These are phyloP conservation scores for Ochropleura plecta DNA, from an alignment of 2,888 invertebrate genomes.

Conservation along the genomic window DNA sequence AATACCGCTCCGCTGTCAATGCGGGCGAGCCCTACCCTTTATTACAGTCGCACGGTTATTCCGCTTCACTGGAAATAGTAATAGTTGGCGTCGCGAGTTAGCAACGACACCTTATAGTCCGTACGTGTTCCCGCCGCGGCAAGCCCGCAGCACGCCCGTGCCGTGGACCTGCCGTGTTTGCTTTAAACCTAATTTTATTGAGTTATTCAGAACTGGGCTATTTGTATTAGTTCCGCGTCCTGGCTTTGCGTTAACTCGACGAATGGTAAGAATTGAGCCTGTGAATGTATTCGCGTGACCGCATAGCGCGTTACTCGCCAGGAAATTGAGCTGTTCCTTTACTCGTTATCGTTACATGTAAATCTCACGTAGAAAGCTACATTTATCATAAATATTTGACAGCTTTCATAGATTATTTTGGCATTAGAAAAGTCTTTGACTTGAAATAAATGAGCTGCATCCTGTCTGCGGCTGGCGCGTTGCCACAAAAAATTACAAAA, in stretches of 20 bases:
- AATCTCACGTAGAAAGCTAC: constrained; percentile 59
- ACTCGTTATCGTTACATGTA: constrained; percentile 44
- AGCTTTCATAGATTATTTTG: constrained; percentile 63
- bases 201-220: constrained; percentile 71
- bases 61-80: constrained; percentile 84
- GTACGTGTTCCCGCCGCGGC: constrained; percentile 72
- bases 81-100: constrained; percentile 69
- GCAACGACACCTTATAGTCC: constrained; percentile 74
- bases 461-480: constrained; percentile 62
- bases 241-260: constrained; percentile 61
- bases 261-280: constrained; percentile 55
- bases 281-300: constrained; percentile 60
- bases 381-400: constrained; percentile 62
- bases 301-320: constrained; percentile 41
- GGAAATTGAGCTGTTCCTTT: constrained; percentile 58
- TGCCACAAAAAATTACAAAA: constrained; percentile 63
- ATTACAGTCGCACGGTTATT: constrained; percentile 78
- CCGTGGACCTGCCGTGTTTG: constrained; percentile 64
- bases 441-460: constrained; percentile 66
- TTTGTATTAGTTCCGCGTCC: constrained; percentile 71
- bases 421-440: constrained; percentile 63
- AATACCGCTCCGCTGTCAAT: constrained; percentile 59
- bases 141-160: constrained; percentile 38
- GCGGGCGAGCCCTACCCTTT: constrained; percentile 67
- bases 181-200: constrained; percentile 71